phyloP scores from a whole-genome alignment of 2,888 invertebrate genomes.

The Eupelmus urozonus region DNA sequence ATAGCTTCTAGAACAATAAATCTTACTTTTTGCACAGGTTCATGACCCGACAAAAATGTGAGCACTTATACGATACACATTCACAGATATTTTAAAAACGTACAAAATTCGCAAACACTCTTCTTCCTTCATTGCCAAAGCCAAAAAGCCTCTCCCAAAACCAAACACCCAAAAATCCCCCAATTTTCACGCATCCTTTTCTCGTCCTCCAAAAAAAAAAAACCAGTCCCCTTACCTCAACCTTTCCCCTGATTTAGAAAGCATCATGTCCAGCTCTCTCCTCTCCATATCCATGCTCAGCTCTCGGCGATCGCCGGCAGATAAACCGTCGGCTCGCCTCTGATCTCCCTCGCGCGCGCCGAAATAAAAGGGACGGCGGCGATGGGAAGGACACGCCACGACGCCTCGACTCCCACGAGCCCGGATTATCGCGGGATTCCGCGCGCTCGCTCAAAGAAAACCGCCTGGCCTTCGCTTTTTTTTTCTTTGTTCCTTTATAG shows the following conservation, averaged over 20 bases:
- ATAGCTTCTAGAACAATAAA: too few relatives aligned
- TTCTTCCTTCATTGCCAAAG: too few relatives aligned
- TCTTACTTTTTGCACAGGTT: too few relatives aligned
- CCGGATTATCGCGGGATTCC: slow-evolving; percentile 59
- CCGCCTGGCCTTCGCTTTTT: slow-evolving; percentile 40
- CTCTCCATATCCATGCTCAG: too few relatives aligned
- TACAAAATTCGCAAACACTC: too few relatives aligned
- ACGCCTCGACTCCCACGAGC: slow-evolving; percentile 64
- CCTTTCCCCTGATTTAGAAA: slow-evolving; percentile 52
- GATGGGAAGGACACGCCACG: slow-evolving; percentile 62
- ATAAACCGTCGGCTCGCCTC: slow-evolving; percentile 36
- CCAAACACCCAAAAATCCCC: background rate
- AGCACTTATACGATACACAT: too few relatives aligned
- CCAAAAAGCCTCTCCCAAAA: too few relatives aligned
- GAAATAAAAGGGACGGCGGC: slow-evolving; percentile 64
- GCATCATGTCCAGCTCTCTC: slow-evolving; percentile 46
- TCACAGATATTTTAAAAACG: too few relatives aligned
- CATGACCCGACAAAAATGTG: too few relatives aligned
- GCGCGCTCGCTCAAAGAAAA: slow-evolving; percentile 54
- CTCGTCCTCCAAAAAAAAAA: slow-evolving; percentile 2
- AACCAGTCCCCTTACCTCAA: background rate
- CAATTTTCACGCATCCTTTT: background rate
- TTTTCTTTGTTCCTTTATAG: slow-evolving; percentile 16
- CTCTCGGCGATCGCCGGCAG: background rate
- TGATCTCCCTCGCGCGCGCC: slow-evolving; percentile 57